Evolutionary conservation across 2,797 vertebrate species (phyloP), one percentile per base, ranked within the genome.

Genomic region (Siniperca scherzeri): DNA sequence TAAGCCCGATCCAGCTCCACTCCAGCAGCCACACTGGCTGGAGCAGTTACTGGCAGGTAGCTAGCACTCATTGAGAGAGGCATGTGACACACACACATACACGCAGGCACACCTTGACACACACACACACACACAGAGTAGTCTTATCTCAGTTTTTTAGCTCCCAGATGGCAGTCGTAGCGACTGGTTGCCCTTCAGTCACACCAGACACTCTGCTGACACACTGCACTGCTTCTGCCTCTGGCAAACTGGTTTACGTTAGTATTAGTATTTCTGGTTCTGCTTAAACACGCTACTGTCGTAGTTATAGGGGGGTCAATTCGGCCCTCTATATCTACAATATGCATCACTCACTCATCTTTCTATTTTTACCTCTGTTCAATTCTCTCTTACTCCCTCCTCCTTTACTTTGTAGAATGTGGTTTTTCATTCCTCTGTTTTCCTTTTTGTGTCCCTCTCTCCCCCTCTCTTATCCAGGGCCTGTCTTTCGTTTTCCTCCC

Each of bases 161-260:
- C 73, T 78, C 69, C 74, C 85, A 88, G 84, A 85, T 86, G 84
- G 80, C 73, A 74, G 68, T 21, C 12, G 46, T 48, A 78, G 77
- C 5, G 22, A 57, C 46, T 64, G 53, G 33, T 59, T 44, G 9
- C 67, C 76, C 42, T 72, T 71, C 73, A 25, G 60, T 72, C 59
- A 36, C 48, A 82, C 30, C 72, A 83, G 65, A 70, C 73, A 48
- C 61, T 61, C 50, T n/a, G 57, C 70, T 68, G 40, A 74, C 74
- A 73, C 64, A 21, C 60, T 64, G 56, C 46, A n/a, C 60, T 71
- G 46, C 66, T 70, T 74, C 69, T 73, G 16, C 55, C 38, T 46
- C 50, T 62, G 30, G 46, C 62, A 57, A 27, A 40, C 16, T 59
- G 38, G 19, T 2, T 30, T 5, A 40, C 2, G 2, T 42, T 30